Conservation (phyloP, 2,113 vertebrate genomes). For the Myotis davidii region DNA sequence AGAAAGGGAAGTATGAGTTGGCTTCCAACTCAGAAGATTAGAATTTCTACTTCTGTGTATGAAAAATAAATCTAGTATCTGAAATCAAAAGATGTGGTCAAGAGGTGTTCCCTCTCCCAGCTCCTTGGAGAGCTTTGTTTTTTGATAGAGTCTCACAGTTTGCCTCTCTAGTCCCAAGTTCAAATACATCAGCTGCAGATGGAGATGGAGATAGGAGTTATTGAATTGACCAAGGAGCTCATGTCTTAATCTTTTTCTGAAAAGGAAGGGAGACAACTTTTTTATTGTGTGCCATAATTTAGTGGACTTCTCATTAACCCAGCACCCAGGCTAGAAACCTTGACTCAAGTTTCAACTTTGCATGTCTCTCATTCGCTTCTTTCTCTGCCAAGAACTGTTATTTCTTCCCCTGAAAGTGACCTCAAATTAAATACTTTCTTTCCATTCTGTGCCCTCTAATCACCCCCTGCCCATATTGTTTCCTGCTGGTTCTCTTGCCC, state of each 20-base stretch:
- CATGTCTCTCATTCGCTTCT: background rate
- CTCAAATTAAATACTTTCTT: background rate
- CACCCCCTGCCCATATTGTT: background rate
- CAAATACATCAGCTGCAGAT: background rate
- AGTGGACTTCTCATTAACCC: background rate
- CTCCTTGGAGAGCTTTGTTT: background rate
- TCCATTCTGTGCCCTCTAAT: background rate
- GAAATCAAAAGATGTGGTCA: background rate
- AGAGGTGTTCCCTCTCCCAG: background rate
- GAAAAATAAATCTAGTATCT: slow-evolving; percentile 5
- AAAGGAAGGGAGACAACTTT: background rate
- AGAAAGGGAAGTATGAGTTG: background rate
- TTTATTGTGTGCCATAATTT: fast-evolving
- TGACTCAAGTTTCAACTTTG: background rate
- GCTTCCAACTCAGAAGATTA: slow-evolving; percentile 43
- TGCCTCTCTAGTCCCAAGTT: background rate
- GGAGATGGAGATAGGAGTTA: background rate
- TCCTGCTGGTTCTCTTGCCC: background rate
- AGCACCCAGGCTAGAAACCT: no score
- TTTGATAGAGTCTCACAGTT: background rate
- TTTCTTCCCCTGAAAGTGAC: background rate
- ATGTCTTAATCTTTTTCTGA: background rate
- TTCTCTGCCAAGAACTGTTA: background rate
- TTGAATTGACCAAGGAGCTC: background rate
- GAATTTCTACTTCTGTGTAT: slow-evolving; percentile 3